Conservation (phyloP, 2,797 vertebrate species). For the Jordanella pulchra region DNA sequence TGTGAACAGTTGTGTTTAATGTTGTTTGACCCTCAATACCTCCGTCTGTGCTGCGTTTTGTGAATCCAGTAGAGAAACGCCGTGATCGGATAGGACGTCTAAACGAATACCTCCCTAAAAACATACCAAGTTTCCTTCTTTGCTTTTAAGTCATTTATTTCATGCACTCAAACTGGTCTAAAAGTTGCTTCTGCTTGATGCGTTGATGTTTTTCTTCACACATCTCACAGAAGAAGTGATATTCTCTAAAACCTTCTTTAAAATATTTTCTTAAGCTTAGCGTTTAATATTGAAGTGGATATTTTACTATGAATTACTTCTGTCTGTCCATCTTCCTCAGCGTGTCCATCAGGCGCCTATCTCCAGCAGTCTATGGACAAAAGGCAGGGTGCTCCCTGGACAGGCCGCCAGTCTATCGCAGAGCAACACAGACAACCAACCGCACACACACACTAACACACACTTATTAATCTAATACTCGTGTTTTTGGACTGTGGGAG, state of each 20-base stretch:
- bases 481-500: too few relatives aligned
- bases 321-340: too few relatives aligned
- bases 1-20: conserved; percentile 21
- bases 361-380: too few relatives aligned
- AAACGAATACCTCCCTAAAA: neutral
- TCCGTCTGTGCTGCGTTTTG: conserved; percentile 21
- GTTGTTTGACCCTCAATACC: conserved; percentile 25
- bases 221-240: neutral
- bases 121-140: neutral
- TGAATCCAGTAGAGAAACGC: conserved; percentile 14
- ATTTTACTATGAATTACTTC: too few relatives aligned
- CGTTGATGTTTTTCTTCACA: neutral
- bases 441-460: too few relatives aligned
- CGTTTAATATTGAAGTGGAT: too few relatives aligned
- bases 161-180: neutral
- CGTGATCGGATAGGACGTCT: conserved; percentile 49
- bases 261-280: too few relatives aligned
- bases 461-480: too few relatives aligned
- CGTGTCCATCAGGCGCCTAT: too few relatives aligned
- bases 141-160: neutral
- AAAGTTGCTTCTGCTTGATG: neutral
- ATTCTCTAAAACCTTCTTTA: neutral
- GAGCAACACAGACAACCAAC: too few relatives aligned
- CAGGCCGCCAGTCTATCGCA: too few relatives aligned
- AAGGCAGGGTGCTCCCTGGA: too few relatives aligned